Evolutionary conservation across 2,113 vertebrate genomes (phyloP).

Genomic region (Cephalophus harveyi): DNA sequence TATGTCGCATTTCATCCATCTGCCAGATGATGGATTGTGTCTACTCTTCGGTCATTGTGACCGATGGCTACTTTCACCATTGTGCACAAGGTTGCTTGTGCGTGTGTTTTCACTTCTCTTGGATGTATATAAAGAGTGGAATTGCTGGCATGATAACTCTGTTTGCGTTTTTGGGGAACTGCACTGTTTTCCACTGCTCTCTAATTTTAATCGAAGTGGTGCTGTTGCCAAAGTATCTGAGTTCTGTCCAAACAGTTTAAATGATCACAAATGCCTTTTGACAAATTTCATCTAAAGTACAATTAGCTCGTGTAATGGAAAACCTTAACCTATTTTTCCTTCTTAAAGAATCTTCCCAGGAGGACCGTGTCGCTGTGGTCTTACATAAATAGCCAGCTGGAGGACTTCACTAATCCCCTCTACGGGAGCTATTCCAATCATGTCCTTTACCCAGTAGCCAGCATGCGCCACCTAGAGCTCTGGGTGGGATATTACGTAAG

Average conservation of each 20-base stretch:
- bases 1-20: neutral
- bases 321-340: slow-evolving; percentile 19
- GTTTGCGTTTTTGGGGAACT: neutral
- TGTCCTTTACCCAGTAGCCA: slow-evolving; percentile 94
- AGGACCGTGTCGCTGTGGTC: slow-evolving; percentile 95
- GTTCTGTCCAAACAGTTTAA: neutral
- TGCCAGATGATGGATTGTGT: neutral
- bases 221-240: neutral
- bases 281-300: neutral
- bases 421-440: slow-evolving; percentile 95
- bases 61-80: neutral
- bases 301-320: neutral
- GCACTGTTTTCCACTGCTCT: neutral
- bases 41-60: neutral
- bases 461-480: slow-evolving; percentile 96
- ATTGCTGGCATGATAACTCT: neutral
- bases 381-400: slow-evolving; percentile 94
- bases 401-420: slow-evolving; percentile 97
- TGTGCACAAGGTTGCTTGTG: neutral
- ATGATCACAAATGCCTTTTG: neutral
- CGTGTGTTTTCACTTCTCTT: neutral
- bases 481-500: slow-evolving; percentile 98
- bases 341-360: slow-evolving; percentile 89
- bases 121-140: neutral
- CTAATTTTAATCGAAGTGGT: neutral